Base-by-base conservation (phyloP, 1,140 invertebrate genomes). In the Lepidotrigona ventralis region DNA sequence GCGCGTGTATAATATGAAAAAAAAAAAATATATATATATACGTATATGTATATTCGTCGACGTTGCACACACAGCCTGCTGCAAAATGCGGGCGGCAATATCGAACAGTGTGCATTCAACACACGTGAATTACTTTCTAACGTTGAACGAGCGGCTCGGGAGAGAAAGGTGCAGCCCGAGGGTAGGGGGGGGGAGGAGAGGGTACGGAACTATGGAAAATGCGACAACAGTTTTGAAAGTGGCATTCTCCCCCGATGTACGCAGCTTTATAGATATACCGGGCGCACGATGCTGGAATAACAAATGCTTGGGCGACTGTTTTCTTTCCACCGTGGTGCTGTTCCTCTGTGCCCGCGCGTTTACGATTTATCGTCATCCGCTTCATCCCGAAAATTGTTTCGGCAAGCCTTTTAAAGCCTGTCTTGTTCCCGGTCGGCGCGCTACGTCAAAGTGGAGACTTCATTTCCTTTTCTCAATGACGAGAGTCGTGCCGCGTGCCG, bases 361-460 rank as follows among this genome's bases (percentile, higher is more conserved):
- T 70, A 79, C 85, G 83, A 90, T 90, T 90, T 90, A 90, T 90
- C 83, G 86, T 87, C 76, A 58, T 74, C 79, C 63, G 88, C 83
- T 76, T 85, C 86, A 87, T 89, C 84, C 83, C 66, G 88, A 90
- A 90, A 90, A 90, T 90, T 90, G 86, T 90, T 88, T 90, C 86
- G 88, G 89, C 82, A 90, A 79, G 82, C 80, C 80, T 89, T 90
- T 88, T 90, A 90, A 85, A 90, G 83, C 73, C 79, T 81, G 71
- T 77, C 82, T 70, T 77, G 70, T 75, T 68, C 64, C n/a, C 78
- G 75, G 63, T 83, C 73, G 64, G 63, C 74, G 73, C 33, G 63
- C 64, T 53, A 81, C 76, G 71, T 84, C 74, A 84, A 87, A 81
- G 58, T 39, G 29, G 63, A 60, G 58, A 87, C 73, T 85, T 86